Evolutionary conservation across 2,797 vertebrate species (phyloP), one percentile per base, ranked within the genome.

Genomic region (Furcifer pardalis): DNA sequence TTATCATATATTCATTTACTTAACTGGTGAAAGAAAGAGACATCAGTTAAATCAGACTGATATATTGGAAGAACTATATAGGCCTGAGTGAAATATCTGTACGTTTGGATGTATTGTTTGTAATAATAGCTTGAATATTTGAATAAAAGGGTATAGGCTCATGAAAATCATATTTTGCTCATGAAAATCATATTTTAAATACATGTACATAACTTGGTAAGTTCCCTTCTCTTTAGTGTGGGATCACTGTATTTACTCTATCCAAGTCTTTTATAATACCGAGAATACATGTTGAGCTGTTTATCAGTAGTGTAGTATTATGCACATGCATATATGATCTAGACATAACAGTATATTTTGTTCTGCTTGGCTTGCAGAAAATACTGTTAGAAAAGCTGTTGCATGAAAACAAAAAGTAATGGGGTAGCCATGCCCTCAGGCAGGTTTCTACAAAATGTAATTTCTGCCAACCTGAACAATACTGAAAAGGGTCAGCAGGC

Each of bases 281-380:
- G 66, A 87, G 49, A 83, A 81, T 79, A 21, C 0, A 77, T 83
- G 83, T 19, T 63, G 56, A 84, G 49, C 7, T 73, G 89, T 88
- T 71, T 71, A 30, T 73, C 21, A 73, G 42, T n/a, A 73, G 46
- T 46, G 19, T 27, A 25, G 81, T 91, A 92, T 86, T 83, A 9
- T 72, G 84, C 10, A 52, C 42, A 71, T 27, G 40, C 7, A 86
- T 83, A 40, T n/a, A 87, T 73, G 85, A 82, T 82, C 86, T 92
- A 92, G 89, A 80, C 72, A 21, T 2, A 30, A 84, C 76, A 81
- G 86, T 75, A 91, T 92, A 88, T 85, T 90, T 90, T 84, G 82
- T 93, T 87, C 37, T 80, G 40, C 65, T 79, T 66, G 17, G 40
- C 84, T 81, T 66, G 76, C 62, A 86, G 84, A 88, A 92, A 85